Conservation (phyloP, 1,140 invertebrate genomes). For the Thereuonema tuberculata region DNA sequence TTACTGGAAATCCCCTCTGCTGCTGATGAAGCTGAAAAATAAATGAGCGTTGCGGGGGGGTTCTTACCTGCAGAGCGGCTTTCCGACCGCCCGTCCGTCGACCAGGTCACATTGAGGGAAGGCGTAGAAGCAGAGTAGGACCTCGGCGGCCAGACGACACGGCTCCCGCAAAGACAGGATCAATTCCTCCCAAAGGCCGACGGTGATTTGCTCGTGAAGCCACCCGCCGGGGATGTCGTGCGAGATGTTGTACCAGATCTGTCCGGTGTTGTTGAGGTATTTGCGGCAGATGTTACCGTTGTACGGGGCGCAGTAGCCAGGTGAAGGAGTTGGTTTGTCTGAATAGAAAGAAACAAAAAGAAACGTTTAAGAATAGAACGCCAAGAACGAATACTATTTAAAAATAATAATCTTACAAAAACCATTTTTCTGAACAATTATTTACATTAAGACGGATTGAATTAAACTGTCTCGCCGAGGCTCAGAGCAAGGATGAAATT, state of each 20-base stretch:
- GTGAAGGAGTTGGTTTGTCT: constrained; percentile 19
- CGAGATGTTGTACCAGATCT: constrained; percentile 68
- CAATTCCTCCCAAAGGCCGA: constrained; percentile 67
- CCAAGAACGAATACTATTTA: no score
- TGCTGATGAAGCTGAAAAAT: no score
- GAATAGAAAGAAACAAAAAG: constrained; percentile 5
- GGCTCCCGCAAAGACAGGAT: constrained; percentile 60
- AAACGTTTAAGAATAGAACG: no score
- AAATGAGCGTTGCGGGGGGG: no score
- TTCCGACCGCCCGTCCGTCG: constrained; percentile 24
- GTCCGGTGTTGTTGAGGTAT: constrained; percentile 50
- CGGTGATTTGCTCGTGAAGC: constrained; percentile 70
- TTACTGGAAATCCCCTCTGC: no score
- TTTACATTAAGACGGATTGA: no score
- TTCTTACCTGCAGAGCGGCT: constrained; percentile 28
- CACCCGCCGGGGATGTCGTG: constrained; percentile 48
- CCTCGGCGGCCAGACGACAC: constrained; percentile 70
- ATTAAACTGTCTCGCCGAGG: no score
- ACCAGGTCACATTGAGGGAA: constrained; percentile 69
- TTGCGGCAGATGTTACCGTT: constrained; percentile 73
- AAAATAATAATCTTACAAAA: no score
- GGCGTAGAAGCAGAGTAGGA: constrained; percentile 75
- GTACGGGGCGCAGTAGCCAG: constrained; percentile 71
- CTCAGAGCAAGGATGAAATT: no score
- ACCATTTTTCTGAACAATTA: no score